Evolutionary conservation across 92 coral and sea anemone genomes (phyloP).

Genomic region (Epizoanthus stellaris): DNA sequence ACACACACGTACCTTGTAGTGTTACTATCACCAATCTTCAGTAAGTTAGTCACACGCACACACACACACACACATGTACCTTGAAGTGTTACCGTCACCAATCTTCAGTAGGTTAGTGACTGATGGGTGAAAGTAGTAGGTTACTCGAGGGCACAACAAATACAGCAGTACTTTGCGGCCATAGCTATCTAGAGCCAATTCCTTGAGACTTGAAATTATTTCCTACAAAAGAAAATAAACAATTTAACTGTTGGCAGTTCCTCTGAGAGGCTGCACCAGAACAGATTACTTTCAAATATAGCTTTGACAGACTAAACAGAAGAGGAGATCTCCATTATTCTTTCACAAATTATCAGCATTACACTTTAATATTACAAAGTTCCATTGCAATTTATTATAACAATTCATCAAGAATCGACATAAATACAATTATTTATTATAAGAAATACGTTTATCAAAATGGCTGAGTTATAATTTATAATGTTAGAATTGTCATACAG

Average conservation of each 20-base stretch:
- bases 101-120: constrained; percentile 67
- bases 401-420: no score
- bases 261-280: background rate
- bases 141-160: constrained; percentile 82
- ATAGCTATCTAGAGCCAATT: constrained; percentile 79
- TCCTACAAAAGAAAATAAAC: constrained; percentile 60
- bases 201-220: constrained; percentile 78
- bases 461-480: no score
- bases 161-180: constrained; percentile 93
- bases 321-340: no score
- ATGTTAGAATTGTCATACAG: no score
- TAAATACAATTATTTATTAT: no score
- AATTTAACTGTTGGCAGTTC: background rate
- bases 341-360: no score
- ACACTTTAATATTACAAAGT: no score
- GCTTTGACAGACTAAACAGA: background rate
- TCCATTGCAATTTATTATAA: no score
- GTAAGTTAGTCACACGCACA: constrained; percentile 51
- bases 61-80: constrained; percentile 39
- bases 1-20: constrained; percentile 64
- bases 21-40: constrained; percentile 83
- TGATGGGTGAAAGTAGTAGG: constrained; percentile 84
- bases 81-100: constrained; percentile 83
- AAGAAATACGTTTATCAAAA: no score
- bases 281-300: background rate